These are phyloP conservation scores for Orthosia incerta DNA, from an alignment of 2,888 invertebrate genomes.

Conservation along the genomic window DNA sequence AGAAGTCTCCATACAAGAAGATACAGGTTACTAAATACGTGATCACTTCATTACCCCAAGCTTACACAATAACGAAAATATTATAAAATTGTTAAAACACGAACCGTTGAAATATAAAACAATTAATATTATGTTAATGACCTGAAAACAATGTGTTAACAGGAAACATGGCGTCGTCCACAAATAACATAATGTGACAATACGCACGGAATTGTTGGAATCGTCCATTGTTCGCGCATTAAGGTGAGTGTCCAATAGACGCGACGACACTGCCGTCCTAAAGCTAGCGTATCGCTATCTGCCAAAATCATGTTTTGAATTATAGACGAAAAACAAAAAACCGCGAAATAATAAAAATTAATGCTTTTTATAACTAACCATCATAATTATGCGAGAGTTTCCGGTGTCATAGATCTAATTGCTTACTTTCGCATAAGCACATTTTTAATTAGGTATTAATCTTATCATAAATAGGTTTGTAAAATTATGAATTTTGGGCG, in stretches of 20 bases:
- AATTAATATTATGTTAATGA: conserved; percentile 59
- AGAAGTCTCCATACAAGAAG: not conserved
- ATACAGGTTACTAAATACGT: conserved; percentile 14
- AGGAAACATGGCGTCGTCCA: conserved; percentile 56
- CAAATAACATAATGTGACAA: conserved; percentile 60
- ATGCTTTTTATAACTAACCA: too few species aligned
- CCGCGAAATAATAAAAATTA: too few species aligned
- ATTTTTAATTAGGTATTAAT: too few species aligned
- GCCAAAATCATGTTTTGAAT: too few species aligned
- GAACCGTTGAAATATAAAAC: conserved; percentile 40
- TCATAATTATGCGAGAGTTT: too few species aligned
- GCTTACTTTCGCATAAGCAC: too few species aligned
- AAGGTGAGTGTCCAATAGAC: conserved; percentile 46
- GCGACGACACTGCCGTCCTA: conserved; percentile 20
- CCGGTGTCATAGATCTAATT: too few species aligned
- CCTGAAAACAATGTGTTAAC: conserved; percentile 61
- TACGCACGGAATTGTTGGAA: conserved; percentile 53
- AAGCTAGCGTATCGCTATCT: too few species aligned
- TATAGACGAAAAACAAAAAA: too few species aligned
- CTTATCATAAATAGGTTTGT: too few species aligned
- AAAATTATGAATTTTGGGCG: too few species aligned
- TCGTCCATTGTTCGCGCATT: conserved; percentile 61
- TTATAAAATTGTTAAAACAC: conserved; percentile 39
- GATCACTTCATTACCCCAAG: not conserved
- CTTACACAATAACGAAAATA: conserved; percentile 4